These are phyloP conservation scores for Orchesella flavescens DNA, from an alignment of 2,888 invertebrate genomes.

Conservation along the genomic window DNA sequence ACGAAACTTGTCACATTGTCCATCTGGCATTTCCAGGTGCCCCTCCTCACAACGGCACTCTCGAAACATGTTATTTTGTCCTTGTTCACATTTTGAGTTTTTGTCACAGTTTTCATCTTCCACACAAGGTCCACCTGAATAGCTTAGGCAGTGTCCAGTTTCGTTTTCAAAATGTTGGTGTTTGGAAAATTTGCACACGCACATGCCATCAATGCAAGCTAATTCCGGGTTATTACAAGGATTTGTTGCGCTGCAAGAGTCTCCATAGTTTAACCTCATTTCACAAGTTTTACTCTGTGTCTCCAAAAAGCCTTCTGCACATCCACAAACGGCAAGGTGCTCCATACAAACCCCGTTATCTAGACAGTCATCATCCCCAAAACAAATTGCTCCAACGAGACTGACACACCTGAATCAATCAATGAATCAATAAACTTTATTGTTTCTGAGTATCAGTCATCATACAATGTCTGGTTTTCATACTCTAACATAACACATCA, in stretches of 20 bases:
- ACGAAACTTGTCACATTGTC: constrained; percentile 51
- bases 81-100: constrained; percentile 51
- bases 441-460: no score
- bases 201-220: constrained; percentile 60
- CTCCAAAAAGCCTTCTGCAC: constrained; percentile 54
- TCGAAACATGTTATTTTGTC: constrained; percentile 17
- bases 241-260: constrained; percentile 39
- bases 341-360: constrained; percentile 60
- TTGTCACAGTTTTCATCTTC: constrained; percentile 53
- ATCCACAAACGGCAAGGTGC: constrained; percentile 59
- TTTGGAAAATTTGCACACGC: constrained; percentile 63
- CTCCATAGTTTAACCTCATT: constrained; percentile 58
- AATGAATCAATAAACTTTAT: no score
- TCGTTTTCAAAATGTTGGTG: constrained; percentile 64
- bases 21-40: constrained; percentile 60
- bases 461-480: no score
- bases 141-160: constrained; percentile 47
- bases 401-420: constrained; percentile 64
- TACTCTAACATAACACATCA: no score
- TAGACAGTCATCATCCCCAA: constrained; percentile 65
- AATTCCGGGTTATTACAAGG: constrained; percentile 66
- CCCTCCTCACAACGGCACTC: constrained; percentile 66
- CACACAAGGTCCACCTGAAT: constrained; percentile 64
- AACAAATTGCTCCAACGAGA: constrained; percentile 59
- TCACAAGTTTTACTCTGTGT: constrained; percentile 56